Evolutionary conservation across 2,888 invertebrate species (phyloP).

Genomic region (Podabrus alpinus): DNA sequence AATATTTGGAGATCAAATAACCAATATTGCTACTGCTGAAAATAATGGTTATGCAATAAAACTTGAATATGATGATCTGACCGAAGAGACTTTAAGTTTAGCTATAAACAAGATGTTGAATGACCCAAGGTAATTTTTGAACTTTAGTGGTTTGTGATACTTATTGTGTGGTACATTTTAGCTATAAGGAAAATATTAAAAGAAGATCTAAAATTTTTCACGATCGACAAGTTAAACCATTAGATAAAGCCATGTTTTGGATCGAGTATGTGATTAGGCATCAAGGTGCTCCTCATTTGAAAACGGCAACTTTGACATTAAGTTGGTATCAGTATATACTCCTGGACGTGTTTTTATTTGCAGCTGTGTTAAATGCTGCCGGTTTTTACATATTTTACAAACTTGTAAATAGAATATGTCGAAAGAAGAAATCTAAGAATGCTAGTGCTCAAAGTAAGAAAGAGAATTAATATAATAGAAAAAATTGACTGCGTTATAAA

Average conservation of each 20-base stretch:
- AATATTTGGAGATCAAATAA: slow-evolving; percentile 59
- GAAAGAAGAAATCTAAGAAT: not conserved
- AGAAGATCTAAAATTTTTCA: slow-evolving; percentile 34
- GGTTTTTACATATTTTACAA: not conserved
- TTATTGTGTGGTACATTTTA: not conserved
- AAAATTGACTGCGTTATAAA: too few relatives aligned
- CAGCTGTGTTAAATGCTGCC: not conserved
- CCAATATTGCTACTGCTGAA: slow-evolving; percentile 56
- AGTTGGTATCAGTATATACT: slow-evolving; percentile 36
- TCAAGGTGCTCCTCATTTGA: slow-evolving; percentile 38
- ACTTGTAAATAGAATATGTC: not conserved
- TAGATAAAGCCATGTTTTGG: slow-evolving; percentile 40
- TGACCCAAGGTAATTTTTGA: slow-evolving; percentile 41
- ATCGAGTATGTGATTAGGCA: slow-evolving; percentile 41
- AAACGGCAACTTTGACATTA: slow-evolving; percentile 31
- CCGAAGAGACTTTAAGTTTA: slow-evolving; percentile 41
- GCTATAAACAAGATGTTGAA: slow-evolving; percentile 41
- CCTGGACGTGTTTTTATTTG: slow-evolving; percentile 26
- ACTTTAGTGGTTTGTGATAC: not conserved
- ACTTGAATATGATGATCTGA: slow-evolving; percentile 48
- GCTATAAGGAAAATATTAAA: slow-evolving; percentile 33
- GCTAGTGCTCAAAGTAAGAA: not conserved
- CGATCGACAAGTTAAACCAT: slow-evolving; percentile 37
- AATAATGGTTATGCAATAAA: slow-evolving; percentile 52
- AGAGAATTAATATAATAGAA: not conserved